Conservation (phyloP, 2,888 invertebrate species). For the Torymus auratus region DNA sequence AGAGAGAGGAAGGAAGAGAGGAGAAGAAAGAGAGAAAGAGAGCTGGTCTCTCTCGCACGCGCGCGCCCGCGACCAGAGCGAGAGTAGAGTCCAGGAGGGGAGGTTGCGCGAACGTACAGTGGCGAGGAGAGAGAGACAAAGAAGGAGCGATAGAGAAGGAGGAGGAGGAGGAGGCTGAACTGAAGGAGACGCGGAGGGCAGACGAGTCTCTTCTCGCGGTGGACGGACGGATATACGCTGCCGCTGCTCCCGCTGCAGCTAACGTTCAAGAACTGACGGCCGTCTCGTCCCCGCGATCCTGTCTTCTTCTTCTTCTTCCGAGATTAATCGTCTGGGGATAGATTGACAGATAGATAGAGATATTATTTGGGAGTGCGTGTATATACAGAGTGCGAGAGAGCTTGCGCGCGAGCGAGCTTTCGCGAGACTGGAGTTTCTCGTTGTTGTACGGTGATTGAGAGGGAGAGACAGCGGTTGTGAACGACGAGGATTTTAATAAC, state of each 20-base stretch:
- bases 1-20: constrained; percentile 41
- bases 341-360: too few species aligned
- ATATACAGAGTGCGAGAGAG: too few species aligned
- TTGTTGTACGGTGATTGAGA: too few species aligned
- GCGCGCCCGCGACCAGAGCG: constrained; percentile 29
- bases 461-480: too few species aligned
- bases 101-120: constrained; percentile 3
- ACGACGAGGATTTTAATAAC: too few species aligned
- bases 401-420: too few species aligned
- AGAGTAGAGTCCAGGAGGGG: constrained; percentile 49
- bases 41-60: constrained; percentile 59
- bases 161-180: constrained; percentile 60
- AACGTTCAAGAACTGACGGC: neutral
- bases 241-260: neutral
- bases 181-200: constrained; percentile 67
- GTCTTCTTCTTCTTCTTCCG: too few species aligned
- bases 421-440: too few species aligned
- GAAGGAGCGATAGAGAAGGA: constrained; percentile 28
- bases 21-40: constrained; percentile 59
- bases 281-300: neutral
- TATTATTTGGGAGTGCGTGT: too few species aligned
- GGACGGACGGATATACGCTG: constrained; percentile 44
- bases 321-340: too few species aligned
- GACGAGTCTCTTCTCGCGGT: constrained; percentile 66
- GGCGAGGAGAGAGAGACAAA: constrained; percentile 37